Evolutionary conservation across 2,888 invertebrate species (phyloP).

Genomic region (Drosophila gaucha): DNA sequence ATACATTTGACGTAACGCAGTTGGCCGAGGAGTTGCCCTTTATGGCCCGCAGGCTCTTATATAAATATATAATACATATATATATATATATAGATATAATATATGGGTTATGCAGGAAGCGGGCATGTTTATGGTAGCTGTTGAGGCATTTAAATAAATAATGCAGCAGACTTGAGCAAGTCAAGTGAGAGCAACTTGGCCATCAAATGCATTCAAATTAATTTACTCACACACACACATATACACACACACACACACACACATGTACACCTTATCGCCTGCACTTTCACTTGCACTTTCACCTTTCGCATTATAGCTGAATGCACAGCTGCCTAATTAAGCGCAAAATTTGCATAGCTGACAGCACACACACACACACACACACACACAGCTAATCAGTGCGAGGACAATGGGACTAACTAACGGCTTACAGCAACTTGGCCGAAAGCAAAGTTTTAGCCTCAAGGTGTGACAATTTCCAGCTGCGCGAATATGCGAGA

Average conservation of each 20-base stretch:
- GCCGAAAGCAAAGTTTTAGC: constrained; percentile 29
- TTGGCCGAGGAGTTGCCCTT: constrained; percentile 54
- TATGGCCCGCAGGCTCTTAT: constrained; percentile 52
- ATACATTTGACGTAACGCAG: constrained; percentile 70
- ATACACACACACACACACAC: background rate
- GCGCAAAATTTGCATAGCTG: constrained; percentile 57
- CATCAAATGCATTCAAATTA: constrained; percentile 51
- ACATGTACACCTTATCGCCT: background rate
- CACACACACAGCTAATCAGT: constrained; percentile 60
- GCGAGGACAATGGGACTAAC: constrained; percentile 58
- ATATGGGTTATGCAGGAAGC: constrained; percentile 15
- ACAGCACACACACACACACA: constrained; percentile 21
- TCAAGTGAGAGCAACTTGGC: constrained; percentile 44
- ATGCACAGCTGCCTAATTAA: constrained; percentile 47
- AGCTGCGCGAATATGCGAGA: constrained; percentile 26
- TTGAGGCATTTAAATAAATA: constrained; percentile 66
- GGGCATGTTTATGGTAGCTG: constrained; percentile 48
- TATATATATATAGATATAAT: constrained; percentile 5
- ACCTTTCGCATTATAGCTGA: constrained; percentile 43
- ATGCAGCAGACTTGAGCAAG: constrained; percentile 57
- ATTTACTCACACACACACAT: constrained; percentile 12
- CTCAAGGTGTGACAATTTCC: constrained; percentile 46
- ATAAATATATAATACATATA: constrained; percentile 5
- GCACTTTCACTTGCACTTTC: too few species aligned
- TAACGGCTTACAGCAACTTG: too few species aligned